A percentile compares a stretch with the other conserved stretches of the same genome.
phyloP scores from a whole-genome alignment of 2,113 vertebrate genomes.

The Pteronura brasiliensis region DNA sequence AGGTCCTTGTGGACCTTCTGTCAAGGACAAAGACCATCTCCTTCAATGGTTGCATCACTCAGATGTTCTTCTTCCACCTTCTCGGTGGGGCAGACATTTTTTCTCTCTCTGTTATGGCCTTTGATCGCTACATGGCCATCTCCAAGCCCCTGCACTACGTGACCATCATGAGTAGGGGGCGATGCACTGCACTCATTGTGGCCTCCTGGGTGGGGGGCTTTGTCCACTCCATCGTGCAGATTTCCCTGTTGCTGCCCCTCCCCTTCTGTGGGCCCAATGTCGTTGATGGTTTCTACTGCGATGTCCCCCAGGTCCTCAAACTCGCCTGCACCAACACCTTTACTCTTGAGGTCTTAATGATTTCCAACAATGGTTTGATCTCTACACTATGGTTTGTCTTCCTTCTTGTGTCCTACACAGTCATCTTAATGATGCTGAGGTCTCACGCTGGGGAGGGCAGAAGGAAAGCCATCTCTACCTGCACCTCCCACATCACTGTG shows the following conservation, averaged over 20 bases:
- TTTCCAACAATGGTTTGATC: slow-evolving; percentile 38
- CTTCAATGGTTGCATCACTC: not conserved
- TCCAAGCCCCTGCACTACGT: slow-evolving; percentile 38
- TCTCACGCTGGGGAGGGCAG: not conserved
- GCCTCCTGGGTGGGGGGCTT: slow-evolving; percentile 46
- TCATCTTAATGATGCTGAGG: not conserved
- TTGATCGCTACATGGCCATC: slow-evolving; percentile 42
- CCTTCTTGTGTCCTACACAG: not conserved
- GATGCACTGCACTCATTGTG: not conserved
- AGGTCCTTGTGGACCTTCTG: slow-evolving; percentile 36
- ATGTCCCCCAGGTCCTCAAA: slow-evolving; percentile 30
- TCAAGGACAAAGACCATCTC: slow-evolving; percentile 26
- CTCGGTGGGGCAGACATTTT: not conserved
- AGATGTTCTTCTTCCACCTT: slow-evolving; percentile 60
- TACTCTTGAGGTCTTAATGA: slow-evolving; percentile 14
- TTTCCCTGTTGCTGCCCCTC: not conserved
- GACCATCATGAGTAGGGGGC: slow-evolving; percentile 30
- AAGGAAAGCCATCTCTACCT: slow-evolving; percentile 36
- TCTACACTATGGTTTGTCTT: not conserved
- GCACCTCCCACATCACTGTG: not conserved
- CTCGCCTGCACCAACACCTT: not conserved
- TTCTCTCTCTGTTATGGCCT: slow-evolving; percentile 30
- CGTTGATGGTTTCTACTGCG: slow-evolving; percentile 22
- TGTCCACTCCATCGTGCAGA: not conserved
- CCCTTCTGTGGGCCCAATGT: slow-evolving; percentile 41